Evolutionary conservation across 37 sponge, comb jelly and placozoan species (phyloP), one percentile per base, ranked within the genome.

Genomic region (Diacarnus erythraeanus): DNA sequence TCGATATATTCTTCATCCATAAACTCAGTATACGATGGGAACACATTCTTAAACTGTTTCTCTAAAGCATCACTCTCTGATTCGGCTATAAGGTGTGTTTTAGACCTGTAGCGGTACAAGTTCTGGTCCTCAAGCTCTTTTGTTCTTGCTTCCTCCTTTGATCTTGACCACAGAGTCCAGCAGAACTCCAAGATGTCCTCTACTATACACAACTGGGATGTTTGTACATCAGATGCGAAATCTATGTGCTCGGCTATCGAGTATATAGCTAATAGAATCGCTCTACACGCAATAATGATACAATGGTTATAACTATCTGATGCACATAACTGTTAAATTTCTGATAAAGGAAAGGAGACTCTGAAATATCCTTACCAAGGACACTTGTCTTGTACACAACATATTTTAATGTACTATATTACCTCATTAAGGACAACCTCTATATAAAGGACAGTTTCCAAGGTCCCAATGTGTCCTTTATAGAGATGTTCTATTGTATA

Each of bases 71-170:
- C 79, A 18, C 76, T 77, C 36, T 79, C 77, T 2, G 71, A 29
- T 38, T 84, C 88, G 0, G 18, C 56, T 27, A 87, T 34, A 21
- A 34, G 18, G 68, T 86, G 81, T 38, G 78, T 66, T 59, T 70
- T 82, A 27, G 83, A 38, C 69, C 83, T 86, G 79, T 83, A 94
- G 23, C 59, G 34, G 74, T 87, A 94, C 30, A 94, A 83, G 37
- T 68, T 51, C n/a, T 80, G 81, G 25, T 94, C 82, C 51, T 90
- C 85, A 20, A 33, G 31, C 31, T 76, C 80, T 64, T 76, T 90
- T 57, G 75, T 59, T 54, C 78, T 78, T 15, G 38, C 54, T 3
- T 38, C 21, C 41, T 83, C 83, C 22, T 88, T 83, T 31, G 71
- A 63, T 27, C 30, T 41, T 2, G 73, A 38, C 93, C 93, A 93